Evolutionary conservation across 2,113 vertebrate genomes (phyloP).

Genomic region (Dasyprocta punctata): DNA sequence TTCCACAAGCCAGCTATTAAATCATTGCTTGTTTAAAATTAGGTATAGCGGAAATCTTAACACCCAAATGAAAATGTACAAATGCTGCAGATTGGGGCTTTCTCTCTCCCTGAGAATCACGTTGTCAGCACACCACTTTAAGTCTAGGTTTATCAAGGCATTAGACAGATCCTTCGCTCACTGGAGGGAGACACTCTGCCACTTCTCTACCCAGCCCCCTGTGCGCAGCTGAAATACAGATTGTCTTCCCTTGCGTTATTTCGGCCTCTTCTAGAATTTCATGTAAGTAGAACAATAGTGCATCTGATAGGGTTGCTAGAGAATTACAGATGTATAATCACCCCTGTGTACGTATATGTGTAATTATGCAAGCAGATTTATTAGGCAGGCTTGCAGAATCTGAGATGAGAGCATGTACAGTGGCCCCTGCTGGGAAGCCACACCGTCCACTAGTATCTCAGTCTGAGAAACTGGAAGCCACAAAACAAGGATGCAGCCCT

Average conservation of each 20-base stretch:
- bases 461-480: not conserved
- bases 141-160: not conserved
- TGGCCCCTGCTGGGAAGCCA: not conserved
- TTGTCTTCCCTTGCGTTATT: not conserved
- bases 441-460: accelerated
- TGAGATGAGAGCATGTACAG: not conserved
- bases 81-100: not conserved
- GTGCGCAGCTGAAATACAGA: not conserved
- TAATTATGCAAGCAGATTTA: not conserved
- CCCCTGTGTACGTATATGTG: too few relatives aligned
- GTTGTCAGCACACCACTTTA: not conserved
- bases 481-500: too few relatives aligned
- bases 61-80: not conserved
- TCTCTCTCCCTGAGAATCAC: not conserved
- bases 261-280: not conserved
- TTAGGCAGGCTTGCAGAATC: not conserved
- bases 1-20: not conserved
- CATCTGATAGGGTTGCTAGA: not conserved
- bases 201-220: not conserved
- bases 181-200: not conserved
- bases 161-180: not conserved
- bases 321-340: not conserved
- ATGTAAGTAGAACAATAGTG: not conserved
- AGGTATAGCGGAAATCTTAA: not conserved
- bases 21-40: not conserved